Evolutionary conservation across 2,113 vertebrate genomes (phyloP), one percentile per base, ranked within the genome.

Genomic region (Andinoacara biseriatus): DNA sequence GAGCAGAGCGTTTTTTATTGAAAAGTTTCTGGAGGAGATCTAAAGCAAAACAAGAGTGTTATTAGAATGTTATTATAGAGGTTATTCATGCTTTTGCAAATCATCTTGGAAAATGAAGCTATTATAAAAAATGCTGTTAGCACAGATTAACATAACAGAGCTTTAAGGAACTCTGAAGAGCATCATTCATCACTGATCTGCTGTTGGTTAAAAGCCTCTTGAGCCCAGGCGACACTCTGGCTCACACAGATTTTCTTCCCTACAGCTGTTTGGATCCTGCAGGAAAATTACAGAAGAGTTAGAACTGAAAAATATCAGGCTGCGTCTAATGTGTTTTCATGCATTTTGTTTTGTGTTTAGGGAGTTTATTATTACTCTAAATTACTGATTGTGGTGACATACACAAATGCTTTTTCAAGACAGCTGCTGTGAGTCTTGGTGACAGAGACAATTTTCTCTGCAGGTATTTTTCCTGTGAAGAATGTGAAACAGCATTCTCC

Each of bases 231-330:
- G 22, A 29, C 0, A 1, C 40, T 11, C 24, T 69, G 63, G 24
- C 63, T 69, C 63, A 69, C 40, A 69, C 63, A 69, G 14, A 49
- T 0, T 5, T 0, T 15, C 24, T 0, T 69, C 0, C 40, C 24
- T 3, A 0, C 0, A 24, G 0, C 3, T 69, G 63, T 69, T 4
- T 3, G 5, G 24, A 69, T 20, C 63, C 63, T 69, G 40, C 63
- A 69, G 40, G 22, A 29, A 69, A 1, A 69, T 67, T 29, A 29
- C 22, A n/a, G n/a, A 0, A 38, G 9, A 11, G 15, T 69, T 49
- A n/a, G n/a, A n/a, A n/a, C n/a, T n/a, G n/a, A n/a, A n/a, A n/a
- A n/a, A n/a, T n/a, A n/a, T n/a, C n/a, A n/a, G n/a, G n/a, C n/a
- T n/a, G n/a, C n/a, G n/a, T n/a, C n/a, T n/a, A n/a, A n/a, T n/a